Base-by-base conservation (phyloP, 2,888 invertebrate species). In the Mermis nigrescens region DNA sequence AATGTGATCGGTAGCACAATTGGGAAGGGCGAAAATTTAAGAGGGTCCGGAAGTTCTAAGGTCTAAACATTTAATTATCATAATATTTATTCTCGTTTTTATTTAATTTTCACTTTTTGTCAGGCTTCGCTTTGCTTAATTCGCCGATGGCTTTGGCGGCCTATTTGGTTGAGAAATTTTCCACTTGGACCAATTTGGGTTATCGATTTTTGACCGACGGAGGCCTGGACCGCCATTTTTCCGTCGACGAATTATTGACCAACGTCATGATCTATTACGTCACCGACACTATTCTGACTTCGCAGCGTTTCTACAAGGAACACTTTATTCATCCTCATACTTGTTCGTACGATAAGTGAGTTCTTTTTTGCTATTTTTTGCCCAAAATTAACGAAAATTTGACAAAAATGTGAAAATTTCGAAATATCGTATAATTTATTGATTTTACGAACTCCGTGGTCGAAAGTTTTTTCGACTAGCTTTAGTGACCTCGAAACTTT, bases 131-230 rank as follows among this genome's bases (percentile, higher is more conserved):
- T 0, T 72, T 89, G 32, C 76, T 79, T 24, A 83, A 86, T 65
- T 83, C 85, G 0, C 91, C 92, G 0, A 80, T 83, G 0, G 90
- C 88, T 0, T 74, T 92, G 60, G 88, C 88, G 0, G 85, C 85
- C 0, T 92, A 90, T 68, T 84, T 91, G 57, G 73, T 92, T 15
- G 90, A 92, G 68, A 91, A 90, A 72, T 89, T 87, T 75, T 81
- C 82, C 15, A 80, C 81, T 0, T 83, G 84, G 82, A 85, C 84
- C 0, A 79, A 82, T 70, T 69, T 70, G 0, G 70, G 73, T 0
- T 76, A 76, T 68, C 76, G 73, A 24, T 59, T 15, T 58, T 7
- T 79, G 0, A 70, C 73, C 0, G 83, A 85, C 68, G 85, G 85
- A 0, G 82, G 82, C 1, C 73, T 86, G 0, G 74, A 76, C 0